These are phyloP conservation scores for Choristoneura rosaceana DNA, from an alignment of 2,888 invertebrate genomes.

Conservation along the genomic window DNA sequence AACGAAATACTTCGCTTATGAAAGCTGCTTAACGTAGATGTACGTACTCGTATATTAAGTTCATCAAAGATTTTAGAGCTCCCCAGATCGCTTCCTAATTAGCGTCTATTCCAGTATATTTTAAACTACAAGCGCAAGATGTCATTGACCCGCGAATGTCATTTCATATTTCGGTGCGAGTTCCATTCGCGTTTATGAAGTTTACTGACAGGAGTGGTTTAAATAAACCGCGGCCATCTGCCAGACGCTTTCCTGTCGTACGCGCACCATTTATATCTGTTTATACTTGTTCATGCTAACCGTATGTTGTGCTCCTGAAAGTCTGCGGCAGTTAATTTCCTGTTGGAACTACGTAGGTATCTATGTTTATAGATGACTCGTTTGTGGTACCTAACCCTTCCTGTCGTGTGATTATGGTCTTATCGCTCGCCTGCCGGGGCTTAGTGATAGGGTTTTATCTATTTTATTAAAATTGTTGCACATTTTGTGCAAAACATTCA, in stretches of 20 bases:
- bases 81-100: conserved; percentile 6
- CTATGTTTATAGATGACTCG: conserved; percentile 15
- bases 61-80: not conserved
- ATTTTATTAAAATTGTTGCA: conserved; percentile 27
- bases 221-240: conserved; percentile 34
- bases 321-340: conserved; percentile 34
- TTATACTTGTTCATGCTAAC: conserved; percentile 6
- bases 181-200: conserved; percentile 32
- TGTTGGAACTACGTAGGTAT: conserved; percentile 16
- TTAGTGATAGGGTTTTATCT: conserved; percentile 28
- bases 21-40: not conserved
- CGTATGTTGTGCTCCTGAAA: conserved; percentile 27
- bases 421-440: conserved; percentile 22
- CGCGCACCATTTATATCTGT: conserved; percentile 17
- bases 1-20: not conserved
- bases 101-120: conserved; percentile 3
- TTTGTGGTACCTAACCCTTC: conserved; percentile 27
- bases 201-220: conserved; percentile 26
- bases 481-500: conserved; percentile 25
- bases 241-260: conserved; percentile 34
- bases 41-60: not conserved
- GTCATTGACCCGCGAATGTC: conserved; percentile 39
- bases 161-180: conserved; percentile 32
- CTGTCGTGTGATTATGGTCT: conserved; percentile 33
- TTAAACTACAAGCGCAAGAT: not conserved